These are phyloP conservation scores for Drosophila flavopinicola DNA, from an alignment of 2,888 invertebrate species.

Conservation along the genomic window DNA sequence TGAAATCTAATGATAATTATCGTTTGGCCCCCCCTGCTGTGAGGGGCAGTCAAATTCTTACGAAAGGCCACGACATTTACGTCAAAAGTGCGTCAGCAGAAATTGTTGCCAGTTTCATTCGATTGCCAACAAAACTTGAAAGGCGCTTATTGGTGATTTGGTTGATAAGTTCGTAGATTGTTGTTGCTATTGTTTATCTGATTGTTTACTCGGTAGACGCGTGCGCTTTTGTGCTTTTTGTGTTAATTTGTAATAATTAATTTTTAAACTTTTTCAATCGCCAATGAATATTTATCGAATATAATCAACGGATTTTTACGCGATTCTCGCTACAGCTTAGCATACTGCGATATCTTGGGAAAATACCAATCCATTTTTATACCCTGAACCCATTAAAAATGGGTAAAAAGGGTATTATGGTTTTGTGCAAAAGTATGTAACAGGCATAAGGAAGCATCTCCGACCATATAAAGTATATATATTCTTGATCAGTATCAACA, in stretches of 20 bases:
- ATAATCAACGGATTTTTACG: conserved; percentile 20
- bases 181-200: conserved; percentile 42
- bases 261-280: conserved; percentile 37
- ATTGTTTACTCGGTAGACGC: conserved; percentile 49
- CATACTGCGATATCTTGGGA: conserved; percentile 17
- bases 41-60: conserved; percentile 13
- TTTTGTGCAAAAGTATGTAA: no score
- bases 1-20: conserved; percentile 53
- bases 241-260: conserved; percentile 73
- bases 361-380: conserved; percentile 4
- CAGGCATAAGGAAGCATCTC: no score
- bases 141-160: conserved; percentile 31
- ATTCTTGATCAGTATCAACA: no score
- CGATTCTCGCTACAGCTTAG: conserved; percentile 9
- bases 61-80: conserved; percentile 39
- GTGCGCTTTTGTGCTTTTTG: conserved; percentile 52
- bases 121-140: conserved; percentile 50
- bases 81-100: conserved; percentile 67
- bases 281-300: conserved; percentile 50
- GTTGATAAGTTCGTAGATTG: conserved; percentile 46
- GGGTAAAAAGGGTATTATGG: no score
- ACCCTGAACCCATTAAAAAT: no score
- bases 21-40: background rate
- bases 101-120: conserved; percentile 41
- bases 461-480: no score